Conservation (phyloP, 2,888 invertebrate species). For the Eremobia ochroleuca region DNA sequence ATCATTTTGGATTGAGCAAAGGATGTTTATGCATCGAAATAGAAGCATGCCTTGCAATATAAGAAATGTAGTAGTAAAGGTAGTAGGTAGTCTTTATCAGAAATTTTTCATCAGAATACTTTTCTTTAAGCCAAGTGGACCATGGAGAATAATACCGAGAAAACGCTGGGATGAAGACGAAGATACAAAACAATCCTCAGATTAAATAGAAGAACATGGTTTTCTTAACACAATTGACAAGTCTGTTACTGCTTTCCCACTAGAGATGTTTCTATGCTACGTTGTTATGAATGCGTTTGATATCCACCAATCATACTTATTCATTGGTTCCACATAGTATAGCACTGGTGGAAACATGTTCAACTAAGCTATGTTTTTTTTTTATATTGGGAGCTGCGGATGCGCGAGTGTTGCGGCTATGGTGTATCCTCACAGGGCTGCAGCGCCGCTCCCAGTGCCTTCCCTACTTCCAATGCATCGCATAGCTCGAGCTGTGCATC, state of each 20-base stretch:
- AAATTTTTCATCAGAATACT: not conserved
- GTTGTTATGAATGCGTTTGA: too few species aligned
- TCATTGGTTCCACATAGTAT: too few species aligned
- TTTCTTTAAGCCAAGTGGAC: conserved; percentile 64
- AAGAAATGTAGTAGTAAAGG: not conserved
- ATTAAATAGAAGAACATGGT: not conserved
- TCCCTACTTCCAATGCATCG: too few species aligned
- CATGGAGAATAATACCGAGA: conserved; percentile 18
- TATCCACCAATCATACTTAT: too few species aligned
- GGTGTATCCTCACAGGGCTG: not conserved
- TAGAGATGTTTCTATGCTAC: not conserved
- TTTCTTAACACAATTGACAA: not conserved
- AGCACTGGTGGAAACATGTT: not conserved
- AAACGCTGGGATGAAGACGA: conserved; percentile 59
- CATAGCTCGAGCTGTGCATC: not conserved
- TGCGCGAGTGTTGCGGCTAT: not conserved
- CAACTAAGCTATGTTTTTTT: not conserved
- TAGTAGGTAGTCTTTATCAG: not conserved
- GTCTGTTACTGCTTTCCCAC: not conserved
- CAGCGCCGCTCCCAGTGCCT: not conserved
- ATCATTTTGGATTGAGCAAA: not conserved
- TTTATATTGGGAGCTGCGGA: not conserved
- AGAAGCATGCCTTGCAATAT: not conserved
- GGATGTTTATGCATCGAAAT: not conserved
- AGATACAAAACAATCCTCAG: conserved; percentile 10